phyloP scores from a whole-genome alignment of 2,888 invertebrate genomes.

The Cryptus armator region DNA sequence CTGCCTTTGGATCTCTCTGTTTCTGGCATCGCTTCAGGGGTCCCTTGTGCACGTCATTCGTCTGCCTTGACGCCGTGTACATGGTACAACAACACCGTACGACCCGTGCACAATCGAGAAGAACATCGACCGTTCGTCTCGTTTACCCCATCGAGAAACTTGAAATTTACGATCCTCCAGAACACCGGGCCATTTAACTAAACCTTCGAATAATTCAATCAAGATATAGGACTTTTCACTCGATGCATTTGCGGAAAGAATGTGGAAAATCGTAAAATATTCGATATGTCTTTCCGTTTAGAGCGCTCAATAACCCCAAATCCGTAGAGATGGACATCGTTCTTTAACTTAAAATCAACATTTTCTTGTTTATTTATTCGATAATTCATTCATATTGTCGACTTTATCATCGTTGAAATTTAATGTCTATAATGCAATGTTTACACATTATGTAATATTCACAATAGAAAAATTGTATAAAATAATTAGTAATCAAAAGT shows the following conservation, averaged over 20 bases:
- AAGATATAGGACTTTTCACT: background rate
- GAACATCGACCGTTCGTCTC: conserved; percentile 45
- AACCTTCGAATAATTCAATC: conserved; percentile 55
- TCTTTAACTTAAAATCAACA: background rate
- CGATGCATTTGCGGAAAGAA: background rate
- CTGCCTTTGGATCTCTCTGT: conserved; percentile 54
- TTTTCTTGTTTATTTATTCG: background rate
- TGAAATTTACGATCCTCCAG: conserved; percentile 45
- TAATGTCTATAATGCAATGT: no score
- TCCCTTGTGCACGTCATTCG: conserved; percentile 55
- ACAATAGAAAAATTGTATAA: no score
- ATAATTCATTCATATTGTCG: background rate
- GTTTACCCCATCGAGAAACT: conserved; percentile 44
- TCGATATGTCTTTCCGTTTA: background rate
- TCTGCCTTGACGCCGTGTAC: conserved; percentile 60
- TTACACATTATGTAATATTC: no score
- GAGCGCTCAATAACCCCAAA: background rate
- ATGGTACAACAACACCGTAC: conserved; percentile 59
- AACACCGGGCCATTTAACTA: conserved; percentile 48
- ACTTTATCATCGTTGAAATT: no score
- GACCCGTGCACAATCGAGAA: conserved; percentile 57
- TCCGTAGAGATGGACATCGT: background rate
- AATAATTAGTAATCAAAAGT: no score
- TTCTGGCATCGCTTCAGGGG: conserved; percentile 52
- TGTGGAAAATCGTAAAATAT: background rate